A percentile compares a stretch with the other conserved stretches of the same genome.
Conservation (phyloP, 1,140 invertebrate genomes). For the Marisa cornuarietis region DNA sequence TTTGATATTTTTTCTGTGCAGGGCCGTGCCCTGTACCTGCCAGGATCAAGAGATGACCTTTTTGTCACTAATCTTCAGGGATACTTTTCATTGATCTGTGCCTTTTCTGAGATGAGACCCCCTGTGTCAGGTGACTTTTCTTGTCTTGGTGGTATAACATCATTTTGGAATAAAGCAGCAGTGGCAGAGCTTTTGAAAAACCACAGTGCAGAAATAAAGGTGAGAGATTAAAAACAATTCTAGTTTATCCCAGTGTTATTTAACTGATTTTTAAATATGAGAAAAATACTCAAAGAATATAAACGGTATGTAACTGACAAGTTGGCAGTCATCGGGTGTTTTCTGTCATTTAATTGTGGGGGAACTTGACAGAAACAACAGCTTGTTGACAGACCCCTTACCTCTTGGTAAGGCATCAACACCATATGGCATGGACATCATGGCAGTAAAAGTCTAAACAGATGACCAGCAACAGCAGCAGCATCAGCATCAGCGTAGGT, state of each 20-base stretch:
- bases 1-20: constrained; percentile 4
- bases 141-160: constrained; percentile 1
- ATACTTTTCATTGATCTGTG: constrained; percentile 11
- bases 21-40: constrained; percentile 20
- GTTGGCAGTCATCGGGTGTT: no score
- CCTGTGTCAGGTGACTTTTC: constrained; percentile 13
- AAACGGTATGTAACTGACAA: neutral
- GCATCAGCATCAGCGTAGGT: no score
- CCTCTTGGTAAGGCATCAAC: no score
- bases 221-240: neutral
- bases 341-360: neutral
- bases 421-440: no score
- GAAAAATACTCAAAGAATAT: neutral
- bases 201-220: constrained; percentile 7
- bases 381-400: no score
- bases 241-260: neutral
- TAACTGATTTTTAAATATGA: no score
- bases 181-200: constrained; percentile 18
- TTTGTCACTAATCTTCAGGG: constrained; percentile 21
- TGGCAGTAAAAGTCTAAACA: no score
- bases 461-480: no score
- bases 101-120: constrained; percentile 1
- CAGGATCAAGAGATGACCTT: constrained; percentile 10
- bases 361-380: neutral
- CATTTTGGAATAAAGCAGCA: constrained; percentile 13